Conservation (phyloP, 92 coral and sea anemone species). For the Paramuricea clavata region DNA sequence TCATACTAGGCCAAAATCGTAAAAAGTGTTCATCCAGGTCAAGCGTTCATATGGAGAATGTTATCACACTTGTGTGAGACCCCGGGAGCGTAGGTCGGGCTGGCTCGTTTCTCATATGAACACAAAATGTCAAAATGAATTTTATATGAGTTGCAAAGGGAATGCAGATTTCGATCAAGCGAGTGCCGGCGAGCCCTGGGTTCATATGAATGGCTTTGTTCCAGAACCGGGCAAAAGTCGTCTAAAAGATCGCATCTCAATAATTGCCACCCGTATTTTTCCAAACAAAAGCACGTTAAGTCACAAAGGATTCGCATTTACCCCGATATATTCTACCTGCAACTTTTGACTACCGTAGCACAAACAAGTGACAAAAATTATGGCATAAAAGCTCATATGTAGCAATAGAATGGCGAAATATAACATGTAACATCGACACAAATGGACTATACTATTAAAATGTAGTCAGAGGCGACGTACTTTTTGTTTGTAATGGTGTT, state of each 20-base stretch:
- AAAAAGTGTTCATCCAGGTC: too few species aligned
- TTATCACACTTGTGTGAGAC: too few species aligned
- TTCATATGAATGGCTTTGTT: too few species aligned
- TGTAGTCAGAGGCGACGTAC: not conserved
- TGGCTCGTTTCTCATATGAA: too few species aligned
- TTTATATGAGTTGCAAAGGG: too few species aligned
- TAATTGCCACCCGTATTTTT: conserved; percentile 25
- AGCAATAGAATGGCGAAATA: not conserved
- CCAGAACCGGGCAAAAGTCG: too few species aligned
- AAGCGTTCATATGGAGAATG: too few species aligned
- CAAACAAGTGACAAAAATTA: not conserved
- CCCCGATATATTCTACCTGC: not conserved
- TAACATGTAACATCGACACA: not conserved
- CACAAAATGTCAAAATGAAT: too few species aligned
- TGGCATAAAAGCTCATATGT: not conserved
- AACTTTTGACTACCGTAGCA: conserved; percentile 20
- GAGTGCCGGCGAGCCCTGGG: too few species aligned
- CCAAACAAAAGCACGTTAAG: not conserved
- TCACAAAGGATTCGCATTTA: conserved; percentile 36
- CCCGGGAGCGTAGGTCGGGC: too few species aligned
- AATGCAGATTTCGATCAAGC: too few species aligned
- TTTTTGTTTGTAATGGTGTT: not conserved
- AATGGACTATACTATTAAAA: not conserved
- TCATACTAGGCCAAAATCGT: too few species aligned
- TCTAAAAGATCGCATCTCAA: not conserved